Evolutionary conservation across 2,888 invertebrate genomes (phyloP).

Genomic region (Schrankia costaestrigalis): DNA sequence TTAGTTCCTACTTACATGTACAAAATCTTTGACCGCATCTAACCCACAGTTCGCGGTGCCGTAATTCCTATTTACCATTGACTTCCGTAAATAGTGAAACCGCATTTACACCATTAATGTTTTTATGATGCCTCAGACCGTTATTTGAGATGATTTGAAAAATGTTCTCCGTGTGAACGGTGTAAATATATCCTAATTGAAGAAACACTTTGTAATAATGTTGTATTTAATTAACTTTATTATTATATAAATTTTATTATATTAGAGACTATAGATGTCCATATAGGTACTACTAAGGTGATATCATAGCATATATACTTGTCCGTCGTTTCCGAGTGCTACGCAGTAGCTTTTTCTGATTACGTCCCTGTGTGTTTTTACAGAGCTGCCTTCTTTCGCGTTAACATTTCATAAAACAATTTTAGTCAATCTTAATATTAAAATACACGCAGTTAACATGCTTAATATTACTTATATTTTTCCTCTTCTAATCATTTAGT

Average conservation of each 20-base stretch:
- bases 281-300: not conserved
- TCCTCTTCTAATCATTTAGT: slow-evolving; percentile 21
- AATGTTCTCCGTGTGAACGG: slow-evolving; percentile 32
- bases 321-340: too few relatives aligned
- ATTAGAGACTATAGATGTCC: not conserved
- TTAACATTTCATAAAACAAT: too few relatives aligned
- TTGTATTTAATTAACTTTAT: not conserved
- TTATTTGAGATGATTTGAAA: slow-evolving; percentile 52
- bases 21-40: slow-evolving; percentile 39
- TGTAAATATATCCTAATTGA: slow-evolving; percentile 54
- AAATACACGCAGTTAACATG: too few relatives aligned
- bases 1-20: slow-evolving; percentile 21
- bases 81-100: slow-evolving; percentile 78
- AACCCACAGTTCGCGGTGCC: slow-evolving; percentile 54
- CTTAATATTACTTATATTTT: too few relatives aligned
- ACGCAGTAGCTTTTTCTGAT: too few relatives aligned
- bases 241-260: not conserved
- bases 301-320: too few relatives aligned
- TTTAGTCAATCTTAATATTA: too few relatives aligned
- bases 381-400: too few relatives aligned
- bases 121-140: slow-evolving; percentile 55
- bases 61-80: slow-evolving; percentile 61
- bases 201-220: slow-evolving; percentile 7
- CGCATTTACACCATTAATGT: slow-evolving; percentile 68
- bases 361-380: too few relatives aligned